Evolutionary conservation across 2,113 vertebrate genomes (phyloP).

Genomic region (Thomomys bottae): DNA sequence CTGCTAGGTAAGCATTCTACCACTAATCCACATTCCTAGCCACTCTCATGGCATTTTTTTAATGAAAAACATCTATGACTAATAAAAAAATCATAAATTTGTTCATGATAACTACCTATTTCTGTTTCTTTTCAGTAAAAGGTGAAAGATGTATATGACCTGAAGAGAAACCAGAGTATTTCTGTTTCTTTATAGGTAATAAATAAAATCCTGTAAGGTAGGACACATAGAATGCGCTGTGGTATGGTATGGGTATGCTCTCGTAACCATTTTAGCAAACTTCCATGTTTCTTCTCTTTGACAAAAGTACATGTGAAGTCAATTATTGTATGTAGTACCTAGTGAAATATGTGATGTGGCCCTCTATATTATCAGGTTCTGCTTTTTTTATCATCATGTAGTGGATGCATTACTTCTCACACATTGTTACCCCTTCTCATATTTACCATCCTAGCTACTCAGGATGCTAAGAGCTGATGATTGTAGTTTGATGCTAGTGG

Average conservation of each 20-base stretch:
- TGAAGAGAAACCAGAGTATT: too few relatives aligned
- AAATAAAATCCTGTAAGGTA: conserved; percentile 8
- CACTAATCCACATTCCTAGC: too few relatives aligned
- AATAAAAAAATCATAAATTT: not conserved
- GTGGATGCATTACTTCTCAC: too few relatives aligned
- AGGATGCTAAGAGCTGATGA: too few relatives aligned
- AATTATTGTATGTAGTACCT: not conserved
- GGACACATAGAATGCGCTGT: not conserved
- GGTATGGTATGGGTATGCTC: not conserved
- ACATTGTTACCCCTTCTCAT: too few relatives aligned
- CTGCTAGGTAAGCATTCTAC: too few relatives aligned
- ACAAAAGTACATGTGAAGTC: not conserved
- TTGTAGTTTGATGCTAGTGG: too few relatives aligned
- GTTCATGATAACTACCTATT: not conserved
- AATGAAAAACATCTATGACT: not conserved
- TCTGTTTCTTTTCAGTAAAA: not conserved
- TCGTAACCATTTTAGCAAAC: conserved; percentile 20
- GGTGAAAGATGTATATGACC: too few relatives aligned
- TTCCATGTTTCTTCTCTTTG: not conserved
- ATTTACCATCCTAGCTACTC: too few relatives aligned
- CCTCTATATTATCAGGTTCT: not conserved
- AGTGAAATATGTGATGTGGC: not conserved
- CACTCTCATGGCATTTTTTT: conserved; percentile 3
- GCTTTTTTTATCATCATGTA: too few relatives aligned
- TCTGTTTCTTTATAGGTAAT: not conserved